These are phyloP conservation scores for Syrista parreyssii DNA, from an alignment of 2,888 invertebrate species.

Conservation along the genomic window DNA sequence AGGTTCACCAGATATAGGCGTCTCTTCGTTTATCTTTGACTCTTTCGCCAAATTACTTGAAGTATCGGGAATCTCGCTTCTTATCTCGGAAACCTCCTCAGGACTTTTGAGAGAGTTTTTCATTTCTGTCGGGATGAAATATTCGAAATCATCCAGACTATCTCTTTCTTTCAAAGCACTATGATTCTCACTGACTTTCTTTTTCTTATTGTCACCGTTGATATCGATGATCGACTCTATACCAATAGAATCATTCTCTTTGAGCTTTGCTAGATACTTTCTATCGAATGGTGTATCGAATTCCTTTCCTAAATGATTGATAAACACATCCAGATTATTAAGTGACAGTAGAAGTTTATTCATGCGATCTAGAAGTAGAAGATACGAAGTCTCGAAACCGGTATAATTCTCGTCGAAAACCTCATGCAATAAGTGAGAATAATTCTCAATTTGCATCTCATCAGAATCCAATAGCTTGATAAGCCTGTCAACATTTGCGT, in stretches of 20 bases:
- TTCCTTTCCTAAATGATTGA: slow-evolving; percentile 11
- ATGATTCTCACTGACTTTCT: not conserved
- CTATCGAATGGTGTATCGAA: slow-evolving; percentile 19
- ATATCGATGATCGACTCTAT: slow-evolving; percentile 29
- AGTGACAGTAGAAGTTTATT: not conserved
- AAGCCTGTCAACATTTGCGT: slow-evolving; percentile 26
- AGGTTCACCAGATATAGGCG: not conserved
- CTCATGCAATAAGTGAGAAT: slow-evolving; percentile 26
- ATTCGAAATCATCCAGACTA: slow-evolving; percentile 36
- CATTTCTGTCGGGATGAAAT: slow-evolving; percentile 39
- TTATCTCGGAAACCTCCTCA: slow-evolving; percentile 25
- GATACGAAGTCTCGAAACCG: not conserved
- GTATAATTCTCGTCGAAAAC: slow-evolving; percentile 23
- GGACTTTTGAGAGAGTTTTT: slow-evolving; percentile 31
- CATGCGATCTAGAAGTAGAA: not conserved
- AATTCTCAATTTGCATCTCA: slow-evolving; percentile 11
- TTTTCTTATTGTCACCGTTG: slow-evolving; percentile 21
- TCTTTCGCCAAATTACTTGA: slow-evolving; percentile 10
- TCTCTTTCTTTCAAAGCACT: slow-evolving; percentile 17
- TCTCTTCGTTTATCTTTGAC: slow-evolving; percentile 14
- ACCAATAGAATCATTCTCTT: slow-evolving; percentile 22
- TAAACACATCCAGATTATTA: not conserved
- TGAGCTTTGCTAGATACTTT: slow-evolving; percentile 12
- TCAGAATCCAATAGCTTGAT: slow-evolving; percentile 18
- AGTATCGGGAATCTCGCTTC: slow-evolving; percentile 16